phyloP scores from a whole-genome alignment of 2,888 invertebrate species.

The Mycalesis mineus region DNA sequence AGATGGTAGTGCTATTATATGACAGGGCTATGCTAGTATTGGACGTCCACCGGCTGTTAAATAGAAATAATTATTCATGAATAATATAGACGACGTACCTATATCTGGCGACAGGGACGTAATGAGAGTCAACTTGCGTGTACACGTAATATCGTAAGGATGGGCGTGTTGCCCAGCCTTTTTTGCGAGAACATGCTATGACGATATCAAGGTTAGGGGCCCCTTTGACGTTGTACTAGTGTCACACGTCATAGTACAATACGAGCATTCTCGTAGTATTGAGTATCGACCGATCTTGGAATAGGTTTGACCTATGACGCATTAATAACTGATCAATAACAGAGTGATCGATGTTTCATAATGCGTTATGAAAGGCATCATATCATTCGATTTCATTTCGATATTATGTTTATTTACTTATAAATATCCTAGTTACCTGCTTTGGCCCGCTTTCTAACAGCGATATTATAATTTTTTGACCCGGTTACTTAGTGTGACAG shows the following conservation, averaged over 20 bases:
- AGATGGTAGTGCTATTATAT: no score
- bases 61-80: no score
- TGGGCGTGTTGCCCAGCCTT: neutral
- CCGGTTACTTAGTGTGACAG: no score
- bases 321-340: neutral
- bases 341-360: neutral
- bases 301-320: conserved; percentile 36
- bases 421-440: no score
- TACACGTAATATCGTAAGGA: neutral
- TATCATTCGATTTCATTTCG: neutral
- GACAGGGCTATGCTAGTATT: no score
- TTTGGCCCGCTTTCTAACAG: no score
- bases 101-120: neutral
- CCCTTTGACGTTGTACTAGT: conserved; percentile 18
- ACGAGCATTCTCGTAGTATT: no score
- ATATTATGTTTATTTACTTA: no score
- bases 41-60: no score
- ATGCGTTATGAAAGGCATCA: neutral
- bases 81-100: neutral
- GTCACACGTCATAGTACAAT: conserved; percentile 13
- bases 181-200: conserved; percentile 11
- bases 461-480: no score
- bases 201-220: conserved; percentile 24
- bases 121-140: neutral
- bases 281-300: conserved; percentile 42